Base-by-base conservation (phyloP, 2,888 invertebrate genomes). In the Dryococelus australis region DNA sequence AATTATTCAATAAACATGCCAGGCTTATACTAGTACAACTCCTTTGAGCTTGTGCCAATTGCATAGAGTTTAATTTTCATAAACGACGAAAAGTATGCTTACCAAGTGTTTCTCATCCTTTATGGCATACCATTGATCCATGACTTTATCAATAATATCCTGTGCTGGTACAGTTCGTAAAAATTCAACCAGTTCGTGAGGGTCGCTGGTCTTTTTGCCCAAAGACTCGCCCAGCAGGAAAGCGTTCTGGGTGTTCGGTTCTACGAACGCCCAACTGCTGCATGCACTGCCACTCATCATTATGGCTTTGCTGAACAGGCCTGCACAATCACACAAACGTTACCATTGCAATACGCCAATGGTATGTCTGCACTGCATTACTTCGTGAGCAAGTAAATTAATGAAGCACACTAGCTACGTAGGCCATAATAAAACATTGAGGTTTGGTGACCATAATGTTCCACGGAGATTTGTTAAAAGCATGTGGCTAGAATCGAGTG, bases 161-260 rank as follows among this genome's bases (percentile, higher is more conserved):
- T 79, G n/a, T 9, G 89, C 87, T 20, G 88, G 86, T 35, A 87
- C 83, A n/a, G 26, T 51, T 5, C 87, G 85, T 35, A 89, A 87
- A 85, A 88, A 88, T 26, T 65, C 87, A n/a, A 85, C 53, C 20
- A 89, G 84, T 35, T 84, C 88, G 28, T 88, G 83, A 8, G 88
- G 87, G 85, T 87, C 84, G 43, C 87, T 83, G 16, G 88, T 87
- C 43, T 35, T 87, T 85, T 87, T 87, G 78, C 88, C 88, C 87
- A 88, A 26, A n/a, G 84, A 86, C 43, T 87, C 87, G 53, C 87
- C 88, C 26, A 88, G 87, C 3, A 78, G 87, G 80, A 87, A 87
- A 43, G 88, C 88, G 35, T 84, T 43, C 43, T 80, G 78, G 28
- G n/a, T 26, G n/a, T 35, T 85, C 8, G 35, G 35, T 80, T n/a